Evolutionary conservation across 2,888 invertebrate species (phyloP), one percentile per base, ranked within the genome.

Genomic region (Endomychus coccineus): DNA sequence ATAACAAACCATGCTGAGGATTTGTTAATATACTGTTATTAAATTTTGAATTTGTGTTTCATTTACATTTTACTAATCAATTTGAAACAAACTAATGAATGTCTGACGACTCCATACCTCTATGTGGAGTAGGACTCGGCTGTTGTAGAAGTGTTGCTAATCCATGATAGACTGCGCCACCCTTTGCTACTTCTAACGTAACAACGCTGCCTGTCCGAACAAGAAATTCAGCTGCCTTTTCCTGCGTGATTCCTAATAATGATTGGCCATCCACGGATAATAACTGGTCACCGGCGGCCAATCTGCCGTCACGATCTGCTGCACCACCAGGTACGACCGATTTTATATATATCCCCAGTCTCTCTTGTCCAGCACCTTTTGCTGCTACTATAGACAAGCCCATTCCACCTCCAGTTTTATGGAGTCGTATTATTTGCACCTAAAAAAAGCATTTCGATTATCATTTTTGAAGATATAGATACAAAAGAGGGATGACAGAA

Each of bases 331-430:
- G 83, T 22, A 98, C 96, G 16, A 98, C 96, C 12, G 95, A 95
- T 70, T 98, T 98, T 47, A 98, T 94, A 70, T 97, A 98, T 62
- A 98, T 98, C 27, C 98, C 97, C 43, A 92, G 72, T 52, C 90
- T 51, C 39, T 66, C 65, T 43, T 65, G 64, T 2, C 66, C 66
- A 1, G 64, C 62, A 14, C 65, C 74, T 69, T 94, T 94, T 15
- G 97, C 97, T 6, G 97, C 97, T 3, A 98, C 96, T 55, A 98
- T 98, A 59, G 95, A 96, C 52, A 98, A 76, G 7, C 98, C 98
- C 86, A 98, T 95, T 45, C 97, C 96, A 58, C 88, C 91, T 44
- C 87, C 83, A 56, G 91, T 90, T 70, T 97, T 96, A 62, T 90
- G 84, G 45, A 96, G 75, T 60, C 89, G 82, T 52, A 96, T 88